These are phyloP conservation scores for Anhinga anhinga DNA, from an alignment of 2,113 vertebrate genomes.

Conservation along the genomic window DNA sequence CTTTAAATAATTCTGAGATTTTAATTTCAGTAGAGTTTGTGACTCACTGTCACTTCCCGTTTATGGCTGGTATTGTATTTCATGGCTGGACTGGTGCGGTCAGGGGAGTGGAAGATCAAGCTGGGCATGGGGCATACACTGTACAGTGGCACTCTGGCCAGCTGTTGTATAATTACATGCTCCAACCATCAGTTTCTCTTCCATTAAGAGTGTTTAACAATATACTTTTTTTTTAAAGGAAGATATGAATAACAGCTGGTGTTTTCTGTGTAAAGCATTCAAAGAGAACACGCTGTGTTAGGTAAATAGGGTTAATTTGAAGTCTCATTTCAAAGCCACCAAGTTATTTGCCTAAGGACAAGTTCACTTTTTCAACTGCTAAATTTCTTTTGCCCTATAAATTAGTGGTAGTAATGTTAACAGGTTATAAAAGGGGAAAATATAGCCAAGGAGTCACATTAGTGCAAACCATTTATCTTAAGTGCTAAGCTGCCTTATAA, in stretches of 20 bases:
- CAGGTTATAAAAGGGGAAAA: background rate
- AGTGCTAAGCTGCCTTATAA: background rate
- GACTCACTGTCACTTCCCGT: background rate
- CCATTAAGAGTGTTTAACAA: background rate
- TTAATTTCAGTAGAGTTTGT: background rate
- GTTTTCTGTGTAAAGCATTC: background rate
- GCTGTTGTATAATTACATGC: background rate
- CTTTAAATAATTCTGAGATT: background rate
- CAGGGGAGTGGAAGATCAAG: background rate
- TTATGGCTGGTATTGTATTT: background rate
- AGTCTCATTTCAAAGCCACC: conserved; percentile 40
- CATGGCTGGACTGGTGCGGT: background rate
- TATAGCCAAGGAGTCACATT: background rate
- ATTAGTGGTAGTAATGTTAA: background rate
- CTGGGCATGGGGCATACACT: background rate
- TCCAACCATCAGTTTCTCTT: background rate
- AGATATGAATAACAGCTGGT: conserved; percentile 4
- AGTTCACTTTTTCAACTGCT: background rate
- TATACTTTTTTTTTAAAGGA: background rate
- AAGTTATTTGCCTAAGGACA: conserved; percentile 49
- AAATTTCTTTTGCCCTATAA: conserved; percentile 43
- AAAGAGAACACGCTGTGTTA: conserved; percentile 32
- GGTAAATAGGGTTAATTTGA: conserved; percentile 46
- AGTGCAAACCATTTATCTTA: background rate
- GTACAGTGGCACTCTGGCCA: background rate